Evolutionary conservation across 2,797 vertebrate species (phyloP).

Genomic region (Columba guinea): DNA sequence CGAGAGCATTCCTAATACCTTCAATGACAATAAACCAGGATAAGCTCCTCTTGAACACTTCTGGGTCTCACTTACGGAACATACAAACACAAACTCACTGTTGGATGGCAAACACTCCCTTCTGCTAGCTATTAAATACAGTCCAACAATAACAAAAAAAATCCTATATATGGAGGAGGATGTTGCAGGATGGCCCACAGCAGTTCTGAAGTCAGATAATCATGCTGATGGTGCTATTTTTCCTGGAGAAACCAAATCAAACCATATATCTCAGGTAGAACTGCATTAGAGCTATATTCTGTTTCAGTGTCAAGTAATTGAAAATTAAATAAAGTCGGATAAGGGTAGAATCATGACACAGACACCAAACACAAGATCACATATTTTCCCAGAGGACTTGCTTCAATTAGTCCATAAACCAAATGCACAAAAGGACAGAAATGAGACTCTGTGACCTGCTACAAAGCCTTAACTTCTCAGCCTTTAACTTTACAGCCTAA

Average conservation of each 20-base stretch:
- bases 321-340: not conserved
- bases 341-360: not conserved
- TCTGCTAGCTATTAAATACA: not conserved
- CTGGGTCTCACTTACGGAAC: not conserved
- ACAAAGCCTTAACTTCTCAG: not conserved
- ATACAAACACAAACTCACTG: not conserved
- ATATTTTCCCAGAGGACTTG: not conserved
- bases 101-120: not conserved
- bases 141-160: not conserved
- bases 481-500: not conserved
- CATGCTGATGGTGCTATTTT: not conserved
- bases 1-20: not conserved
- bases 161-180: rapidly evolving
- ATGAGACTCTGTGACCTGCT: not conserved
- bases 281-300: not conserved
- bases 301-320: not conserved
- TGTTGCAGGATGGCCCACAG: not conserved
- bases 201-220: not conserved
- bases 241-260: not conserved
- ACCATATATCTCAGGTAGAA: not conserved
- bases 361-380: not conserved
- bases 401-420: not conserved
- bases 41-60: not conserved
- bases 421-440: not conserved
- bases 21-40: not conserved